Percentiles rank a stretch among this genome's conserved stretches.
Evolutionary conservation across 2,797 vertebrate genomes (phyloP).

Genomic region (Syngnathus rostellatus): DNA sequence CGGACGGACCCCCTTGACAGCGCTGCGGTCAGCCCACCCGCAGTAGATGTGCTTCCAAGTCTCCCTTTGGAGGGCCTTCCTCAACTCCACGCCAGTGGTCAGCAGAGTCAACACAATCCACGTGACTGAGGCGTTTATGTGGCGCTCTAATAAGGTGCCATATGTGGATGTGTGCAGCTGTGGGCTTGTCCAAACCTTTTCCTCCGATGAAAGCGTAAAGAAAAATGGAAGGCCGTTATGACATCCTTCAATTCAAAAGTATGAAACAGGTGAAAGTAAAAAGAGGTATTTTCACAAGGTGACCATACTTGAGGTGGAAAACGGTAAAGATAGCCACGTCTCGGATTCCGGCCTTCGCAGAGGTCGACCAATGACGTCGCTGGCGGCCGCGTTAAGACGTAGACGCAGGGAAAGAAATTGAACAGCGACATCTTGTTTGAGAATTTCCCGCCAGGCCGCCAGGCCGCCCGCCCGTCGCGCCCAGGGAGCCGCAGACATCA

Average conservation of each 20-base stretch:
- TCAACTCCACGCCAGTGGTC: constrained; percentile 51
- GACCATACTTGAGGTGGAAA: constrained; percentile 3
- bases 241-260: too few relatives aligned
- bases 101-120: constrained; percentile 61
- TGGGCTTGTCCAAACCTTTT: neutral
- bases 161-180: constrained; percentile 20
- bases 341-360: constrained; percentile 6
- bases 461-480: constrained; percentile 10
- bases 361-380: constrained; percentile 16
- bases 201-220: too few relatives aligned
- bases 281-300: neutral
- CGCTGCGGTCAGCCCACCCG: constrained; percentile 50
- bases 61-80: constrained; percentile 44
- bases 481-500: constrained; percentile 29
- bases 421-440: constrained; percentile 27
- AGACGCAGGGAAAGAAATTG: neutral
- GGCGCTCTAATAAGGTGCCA: constrained; percentile 43
- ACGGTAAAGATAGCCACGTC: neutral
- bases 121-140: constrained; percentile 39
- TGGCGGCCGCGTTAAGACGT: constrained; percentile 5
- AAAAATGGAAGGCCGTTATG: too few relatives aligned
- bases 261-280: too few relatives aligned
- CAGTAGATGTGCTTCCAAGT: constrained; percentile 50
- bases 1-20: constrained; percentile 24
- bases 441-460: constrained; percentile 18